Evolutionary conservation across 2,888 invertebrate genomes (phyloP), one percentile per base, ranked within the genome.

Genomic region (Morpho achilles): DNA sequence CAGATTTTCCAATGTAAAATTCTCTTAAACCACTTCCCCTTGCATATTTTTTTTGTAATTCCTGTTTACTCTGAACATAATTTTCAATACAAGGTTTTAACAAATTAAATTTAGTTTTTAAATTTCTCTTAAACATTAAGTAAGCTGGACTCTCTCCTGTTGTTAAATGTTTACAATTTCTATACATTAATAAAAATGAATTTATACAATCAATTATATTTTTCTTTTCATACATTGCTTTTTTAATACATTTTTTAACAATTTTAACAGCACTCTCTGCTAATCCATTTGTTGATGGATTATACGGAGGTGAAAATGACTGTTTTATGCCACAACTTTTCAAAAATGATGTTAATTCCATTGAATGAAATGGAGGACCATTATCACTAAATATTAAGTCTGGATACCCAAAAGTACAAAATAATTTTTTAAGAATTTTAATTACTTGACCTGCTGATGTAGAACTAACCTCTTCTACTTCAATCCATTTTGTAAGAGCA

Each of bases 401-500:
- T 50, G 50, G 50, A 40, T 23, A 41, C 3, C 50, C 50, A 41
- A 50, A 50, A 10, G 41, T 41, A 40, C 41, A 7, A 40, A 40
- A 50, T 32, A 50, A 56, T 3, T 39, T 9, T 10, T 52, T 52
- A 9, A 52, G 44, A 40, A 50, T 50, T 50, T 50, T 50, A 40
- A 50, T 50, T 32, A 50, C 40, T n/a, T 50, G 40, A 40, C 9
- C 23, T 44, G 52, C 44, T 43, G 52, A 42, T 5, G 44, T 44
- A n/a, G 52, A 52, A 23, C 9, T 52, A 43, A 52, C 44, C 10
- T 52, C 52, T 10, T 44, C 44, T 23, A 43, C 43, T 32, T 52
- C 52, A 9, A 52, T 43, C 52, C 52, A 52, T n/a, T 52, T 52
- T 10, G 44, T 52, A 44, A 44, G 44, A 44, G 52, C 44, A 44